Percentiles rank a stretch among this genome's conserved stretches.
phyloP scores from a whole-genome alignment of 1,140 invertebrate genomes.

The Drosophila baimaii region DNA sequence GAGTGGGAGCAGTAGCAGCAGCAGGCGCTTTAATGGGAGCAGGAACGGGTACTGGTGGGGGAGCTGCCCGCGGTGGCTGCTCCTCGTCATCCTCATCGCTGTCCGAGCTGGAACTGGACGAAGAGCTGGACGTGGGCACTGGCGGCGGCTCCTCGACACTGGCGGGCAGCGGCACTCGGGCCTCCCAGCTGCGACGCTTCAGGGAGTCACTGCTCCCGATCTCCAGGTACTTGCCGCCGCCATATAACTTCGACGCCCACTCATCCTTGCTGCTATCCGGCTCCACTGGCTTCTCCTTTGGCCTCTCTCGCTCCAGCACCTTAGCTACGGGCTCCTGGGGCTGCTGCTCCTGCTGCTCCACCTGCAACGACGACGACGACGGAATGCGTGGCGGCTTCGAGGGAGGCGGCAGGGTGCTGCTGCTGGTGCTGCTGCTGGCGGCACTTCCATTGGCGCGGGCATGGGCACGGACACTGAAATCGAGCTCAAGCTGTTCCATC shows the following conservation, averaged over 20 bases:
- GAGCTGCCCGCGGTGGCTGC: slow-evolving; percentile 16
- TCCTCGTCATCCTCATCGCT: slow-evolving; percentile 24
- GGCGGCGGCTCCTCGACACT: slow-evolving; percentile 40
- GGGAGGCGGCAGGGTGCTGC: slow-evolving; percentile 79
- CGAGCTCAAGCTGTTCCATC: slow-evolving; percentile 81
- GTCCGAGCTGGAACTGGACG: slow-evolving; percentile 48
- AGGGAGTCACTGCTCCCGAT: slow-evolving; percentile 77
- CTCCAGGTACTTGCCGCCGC: slow-evolving; percentile 85
- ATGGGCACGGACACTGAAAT: slow-evolving; percentile 84
- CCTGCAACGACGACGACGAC: slow-evolving; percentile 31
- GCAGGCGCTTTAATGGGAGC: neutral
- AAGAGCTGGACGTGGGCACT: slow-evolving; percentile 24
- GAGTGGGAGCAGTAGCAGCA: neutral
- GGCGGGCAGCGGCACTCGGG: slow-evolving; percentile 65
- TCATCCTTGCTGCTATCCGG: slow-evolving; percentile 86
- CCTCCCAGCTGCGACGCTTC: slow-evolving; percentile 81
- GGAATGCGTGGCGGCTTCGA: slow-evolving; percentile 76
- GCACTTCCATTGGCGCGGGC: slow-evolving; percentile 10
- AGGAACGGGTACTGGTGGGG: neutral
- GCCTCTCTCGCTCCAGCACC: slow-evolving; percentile 14
- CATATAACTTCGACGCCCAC: slow-evolving; percentile 93
- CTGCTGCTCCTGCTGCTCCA: slow-evolving; percentile 17
- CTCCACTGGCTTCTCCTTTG: slow-evolving; percentile 53
- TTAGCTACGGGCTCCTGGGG: neutral
- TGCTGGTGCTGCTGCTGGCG: neutral